These are phyloP conservation scores for Drosophila putrida DNA, from an alignment of 2,888 invertebrate species.

Conservation along the genomic window DNA sequence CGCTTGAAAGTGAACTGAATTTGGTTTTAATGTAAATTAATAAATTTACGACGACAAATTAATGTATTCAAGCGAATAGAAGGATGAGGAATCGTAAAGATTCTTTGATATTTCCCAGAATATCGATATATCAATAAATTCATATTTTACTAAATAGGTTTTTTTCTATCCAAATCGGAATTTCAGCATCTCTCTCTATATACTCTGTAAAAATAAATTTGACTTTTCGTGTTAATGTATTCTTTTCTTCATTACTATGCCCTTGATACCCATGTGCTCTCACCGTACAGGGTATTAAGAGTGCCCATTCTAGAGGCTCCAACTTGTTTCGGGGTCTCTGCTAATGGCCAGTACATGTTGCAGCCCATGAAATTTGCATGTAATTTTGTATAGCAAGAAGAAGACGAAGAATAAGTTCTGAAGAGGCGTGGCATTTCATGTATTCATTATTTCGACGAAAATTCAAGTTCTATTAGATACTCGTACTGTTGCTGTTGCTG, in stretches of 20 bases:
- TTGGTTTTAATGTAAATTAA: neutral
- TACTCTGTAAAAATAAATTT: neutral
- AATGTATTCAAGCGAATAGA: neutral
- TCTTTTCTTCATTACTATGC: neutral
- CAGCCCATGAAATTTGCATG: constrained; percentile 71
- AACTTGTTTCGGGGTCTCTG: constrained; percentile 33
- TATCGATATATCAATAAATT: too few relatives aligned
- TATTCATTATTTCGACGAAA: constrained; percentile 34
- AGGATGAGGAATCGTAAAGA: neutral
- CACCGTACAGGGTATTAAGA: constrained; percentile 40
- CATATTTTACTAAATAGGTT: neutral
- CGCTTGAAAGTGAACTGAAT: neutral
- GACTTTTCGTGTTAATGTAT: neutral
- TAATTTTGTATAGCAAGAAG: constrained; percentile 50
- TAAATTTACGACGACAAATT: neutral
- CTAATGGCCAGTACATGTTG: constrained; percentile 55
- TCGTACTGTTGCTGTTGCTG: neutral
- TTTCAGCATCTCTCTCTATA: too few relatives aligned
- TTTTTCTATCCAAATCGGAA: too few relatives aligned
- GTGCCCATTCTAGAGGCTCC: neutral
- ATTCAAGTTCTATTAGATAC: constrained; percentile 6
- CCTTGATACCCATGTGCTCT: neutral
- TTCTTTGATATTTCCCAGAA: neutral
- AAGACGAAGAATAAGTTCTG: constrained; percentile 1
- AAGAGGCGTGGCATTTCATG: constrained; percentile 25